These are phyloP conservation scores for Barypeithes pellucidus DNA, from an alignment of 2,888 invertebrate species.

Conservation along the genomic window DNA sequence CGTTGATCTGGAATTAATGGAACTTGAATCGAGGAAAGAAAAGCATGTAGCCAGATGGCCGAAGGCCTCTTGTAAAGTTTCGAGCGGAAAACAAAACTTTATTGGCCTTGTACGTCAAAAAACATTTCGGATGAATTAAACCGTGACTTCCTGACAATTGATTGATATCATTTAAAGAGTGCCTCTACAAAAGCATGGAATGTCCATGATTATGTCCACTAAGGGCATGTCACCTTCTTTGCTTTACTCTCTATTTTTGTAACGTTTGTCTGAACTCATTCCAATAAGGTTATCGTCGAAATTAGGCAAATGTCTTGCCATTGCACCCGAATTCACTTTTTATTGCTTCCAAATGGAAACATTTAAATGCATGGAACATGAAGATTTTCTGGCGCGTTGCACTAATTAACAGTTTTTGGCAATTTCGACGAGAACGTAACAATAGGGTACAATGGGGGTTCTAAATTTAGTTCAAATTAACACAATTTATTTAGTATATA, in stretches of 20 bases:
- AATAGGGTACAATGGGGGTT: conserved; percentile 36
- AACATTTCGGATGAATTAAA: not conserved
- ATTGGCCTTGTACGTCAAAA: not conserved
- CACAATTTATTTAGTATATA: too few relatives aligned
- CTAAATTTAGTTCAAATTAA: conserved; percentile 34
- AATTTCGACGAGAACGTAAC: conserved; percentile 46
- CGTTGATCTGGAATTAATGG: conserved; percentile 50
- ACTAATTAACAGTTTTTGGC: conserved; percentile 50
- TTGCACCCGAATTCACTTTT: conserved; percentile 41
- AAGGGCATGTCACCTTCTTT: too few relatives aligned
- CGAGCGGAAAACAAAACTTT: conserved; percentile 15
- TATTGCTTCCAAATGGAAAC: conserved; percentile 38
- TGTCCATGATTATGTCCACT: too few relatives aligned
- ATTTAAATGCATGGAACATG: conserved; percentile 53
- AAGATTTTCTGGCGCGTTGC: conserved; percentile 36
- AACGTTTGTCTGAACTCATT: not conserved
- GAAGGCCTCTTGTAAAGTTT: conserved; percentile 28
- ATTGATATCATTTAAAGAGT: conserved; percentile 1
- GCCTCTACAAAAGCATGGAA: too few relatives aligned
- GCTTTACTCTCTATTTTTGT: too few relatives aligned
- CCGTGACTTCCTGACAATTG: not conserved
- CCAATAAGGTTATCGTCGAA: conserved; percentile 26
- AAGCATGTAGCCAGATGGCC: conserved; percentile 35
- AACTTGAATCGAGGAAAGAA: conserved; percentile 48
- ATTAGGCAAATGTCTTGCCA: conserved; percentile 29